Evolutionary conservation across 2,888 invertebrate species (phyloP).

Genomic region (Thymelicus acteon): DNA sequence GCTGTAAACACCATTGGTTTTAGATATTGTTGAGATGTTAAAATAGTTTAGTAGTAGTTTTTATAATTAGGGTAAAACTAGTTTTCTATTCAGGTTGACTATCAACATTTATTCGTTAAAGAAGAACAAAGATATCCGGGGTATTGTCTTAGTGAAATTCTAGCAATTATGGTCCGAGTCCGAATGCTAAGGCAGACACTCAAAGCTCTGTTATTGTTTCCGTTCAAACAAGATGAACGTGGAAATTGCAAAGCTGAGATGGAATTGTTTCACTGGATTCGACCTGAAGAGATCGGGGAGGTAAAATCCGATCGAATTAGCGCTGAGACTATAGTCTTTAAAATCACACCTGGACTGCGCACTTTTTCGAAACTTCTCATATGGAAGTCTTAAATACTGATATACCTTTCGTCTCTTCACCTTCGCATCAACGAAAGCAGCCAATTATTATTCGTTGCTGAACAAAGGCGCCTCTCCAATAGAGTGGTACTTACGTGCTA

Average conservation of each 20-base stretch:
- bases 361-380: not conserved
- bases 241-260: conserved; percentile 28
- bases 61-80: too few species aligned
- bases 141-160: conserved; percentile 20
- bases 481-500: conserved; percentile 11
- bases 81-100: too few species aligned
- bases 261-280: conserved; percentile 9
- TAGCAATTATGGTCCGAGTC: not conserved
- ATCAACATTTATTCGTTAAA: too few species aligned
- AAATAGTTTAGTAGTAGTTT: too few species aligned
- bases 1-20: not conserved
- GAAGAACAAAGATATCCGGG: not conserved
- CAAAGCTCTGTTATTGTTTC: conserved; percentile 27
- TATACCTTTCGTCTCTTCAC: conserved; percentile 29
- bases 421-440: conserved; percentile 34
- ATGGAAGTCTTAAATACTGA: conserved; percentile 17
- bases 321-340: not conserved
- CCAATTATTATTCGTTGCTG: conserved; percentile 33
- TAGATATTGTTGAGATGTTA: too few species aligned
- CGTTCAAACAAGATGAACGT: conserved; percentile 31
- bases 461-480: conserved; percentile 29
- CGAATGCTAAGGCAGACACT: conserved; percentile 13
- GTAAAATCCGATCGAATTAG: conserved; percentile 1
- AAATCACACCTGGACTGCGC: not conserved
- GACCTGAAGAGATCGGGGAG: conserved; percentile 11